Percentiles rank a stretch among this genome's conserved stretches.
phyloP scores from a whole-genome alignment of 1,140 invertebrate genomes.

The Atta texana region DNA sequence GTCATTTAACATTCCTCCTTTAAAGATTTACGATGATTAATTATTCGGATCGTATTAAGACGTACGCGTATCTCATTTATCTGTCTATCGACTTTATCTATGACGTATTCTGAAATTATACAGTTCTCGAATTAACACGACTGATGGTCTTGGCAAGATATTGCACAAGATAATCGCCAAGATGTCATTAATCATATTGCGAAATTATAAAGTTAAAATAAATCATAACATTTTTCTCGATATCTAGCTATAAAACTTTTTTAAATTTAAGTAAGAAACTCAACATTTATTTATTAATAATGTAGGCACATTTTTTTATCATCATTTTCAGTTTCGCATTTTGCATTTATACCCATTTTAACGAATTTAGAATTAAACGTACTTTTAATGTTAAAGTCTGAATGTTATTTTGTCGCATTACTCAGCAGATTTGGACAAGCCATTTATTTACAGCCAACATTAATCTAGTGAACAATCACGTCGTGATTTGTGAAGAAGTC shows the following conservation, averaged over 20 bases:
- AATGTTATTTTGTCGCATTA: background rate
- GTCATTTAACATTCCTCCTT: constrained; percentile 26
- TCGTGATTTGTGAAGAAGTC: constrained; percentile 47
- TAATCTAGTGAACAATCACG: constrained; percentile 34
- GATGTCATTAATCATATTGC: no score
- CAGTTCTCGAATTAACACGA: background rate
- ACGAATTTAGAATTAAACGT: background rate
- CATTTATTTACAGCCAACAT: constrained; percentile 55
- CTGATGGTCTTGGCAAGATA: background rate
- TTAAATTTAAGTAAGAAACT: background rate
- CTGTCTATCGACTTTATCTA: constrained; percentile 9
- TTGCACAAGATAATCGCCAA: background rate
- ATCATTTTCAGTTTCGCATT: background rate
- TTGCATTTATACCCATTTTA: background rate
- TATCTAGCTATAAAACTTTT: background rate
- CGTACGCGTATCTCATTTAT: constrained; percentile 27
- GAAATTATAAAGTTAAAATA: background rate
- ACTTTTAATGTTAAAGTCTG: background rate
- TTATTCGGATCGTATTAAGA: constrained; percentile 42
- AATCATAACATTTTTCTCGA: background rate
- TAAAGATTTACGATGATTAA: constrained; percentile 36
- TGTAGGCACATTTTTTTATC: no score
- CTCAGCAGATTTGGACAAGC: constrained; percentile 9
- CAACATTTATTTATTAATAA: no score
- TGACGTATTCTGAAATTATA: background rate